A percentile compares a stretch with the other conserved stretches of the same genome.
Conservation (phyloP, 2,797 vertebrate species). For the Arctocebus calabarensis region DNA sequence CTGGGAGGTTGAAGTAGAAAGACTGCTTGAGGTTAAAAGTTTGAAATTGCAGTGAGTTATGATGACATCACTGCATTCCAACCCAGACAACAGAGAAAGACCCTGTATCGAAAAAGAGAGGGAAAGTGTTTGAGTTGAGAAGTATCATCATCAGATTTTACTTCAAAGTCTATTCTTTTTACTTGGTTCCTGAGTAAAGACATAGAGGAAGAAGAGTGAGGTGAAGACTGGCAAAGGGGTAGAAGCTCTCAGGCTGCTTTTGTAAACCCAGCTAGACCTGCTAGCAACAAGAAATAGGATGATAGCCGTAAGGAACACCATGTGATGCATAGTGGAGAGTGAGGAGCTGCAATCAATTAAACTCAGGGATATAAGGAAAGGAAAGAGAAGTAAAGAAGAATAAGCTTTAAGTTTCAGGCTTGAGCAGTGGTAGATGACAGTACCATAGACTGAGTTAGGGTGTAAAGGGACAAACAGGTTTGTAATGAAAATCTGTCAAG, state of each 20-base stretch:
- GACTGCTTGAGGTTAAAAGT: background rate
- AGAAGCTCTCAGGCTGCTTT: background rate
- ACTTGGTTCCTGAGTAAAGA: background rate
- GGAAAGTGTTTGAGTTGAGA: background rate
- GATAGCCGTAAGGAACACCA: background rate
- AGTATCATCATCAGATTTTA: background rate
- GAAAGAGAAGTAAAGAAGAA: background rate
- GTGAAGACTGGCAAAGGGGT: background rate
- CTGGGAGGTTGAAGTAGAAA: background rate
- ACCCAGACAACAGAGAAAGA: background rate
- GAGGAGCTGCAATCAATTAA: background rate
- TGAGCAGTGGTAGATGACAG: background rate
- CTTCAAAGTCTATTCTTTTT: background rate
- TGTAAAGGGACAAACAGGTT: background rate
- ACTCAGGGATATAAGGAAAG: background rate
- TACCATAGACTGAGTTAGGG: background rate
- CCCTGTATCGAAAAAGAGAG: background rate
- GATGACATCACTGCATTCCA: background rate
- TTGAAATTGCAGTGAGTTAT: background rate
- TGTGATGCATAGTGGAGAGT: background rate
- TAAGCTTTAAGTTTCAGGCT: background rate
- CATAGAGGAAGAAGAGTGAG: background rate
- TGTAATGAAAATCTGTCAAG: background rate
- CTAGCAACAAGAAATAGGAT: background rate
- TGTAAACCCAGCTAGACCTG: background rate